Conservation (phyloP, 2,113 vertebrate genomes). For the Elephas maximus region DNA sequence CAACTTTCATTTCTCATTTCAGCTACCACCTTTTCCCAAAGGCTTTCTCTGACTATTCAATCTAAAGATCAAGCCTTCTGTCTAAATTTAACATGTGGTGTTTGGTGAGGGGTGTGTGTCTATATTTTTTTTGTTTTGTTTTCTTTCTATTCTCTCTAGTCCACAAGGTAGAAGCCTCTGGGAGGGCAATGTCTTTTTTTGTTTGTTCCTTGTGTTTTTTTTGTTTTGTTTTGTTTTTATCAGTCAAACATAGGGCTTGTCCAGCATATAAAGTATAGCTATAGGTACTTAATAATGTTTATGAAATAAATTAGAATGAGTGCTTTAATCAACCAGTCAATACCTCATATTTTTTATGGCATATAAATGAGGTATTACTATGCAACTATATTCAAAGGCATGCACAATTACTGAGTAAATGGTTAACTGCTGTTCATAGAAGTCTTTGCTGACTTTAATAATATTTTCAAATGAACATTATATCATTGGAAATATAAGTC, state of each 20-base stretch:
- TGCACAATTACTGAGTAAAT: not conserved
- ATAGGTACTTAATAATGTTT: not conserved
- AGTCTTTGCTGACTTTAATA: not conserved
- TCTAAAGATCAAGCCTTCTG: not conserved
- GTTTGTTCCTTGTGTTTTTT: not conserved
- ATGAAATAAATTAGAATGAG: not conserved
- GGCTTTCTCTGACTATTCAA: not conserved
- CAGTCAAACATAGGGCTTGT: not conserved
- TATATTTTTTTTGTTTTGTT: not conserved
- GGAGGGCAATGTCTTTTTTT: not conserved
- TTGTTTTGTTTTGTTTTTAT: not conserved
- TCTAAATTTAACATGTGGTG: not conserved
- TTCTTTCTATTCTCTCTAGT: not conserved
- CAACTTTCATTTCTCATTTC: not conserved
- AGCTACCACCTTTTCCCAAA: not conserved
- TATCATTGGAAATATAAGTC: not conserved
- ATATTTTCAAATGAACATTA: not conserved
- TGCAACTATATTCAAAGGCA: not conserved
- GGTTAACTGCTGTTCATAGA: not conserved
- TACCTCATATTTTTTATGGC: not conserved
- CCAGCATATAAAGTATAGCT: not conserved
- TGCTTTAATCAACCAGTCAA: not conserved
- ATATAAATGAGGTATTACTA: too few relatives aligned
- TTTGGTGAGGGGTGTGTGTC: not conserved
- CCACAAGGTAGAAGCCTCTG: not conserved